These are phyloP conservation scores for Hyposoter dolosus DNA, from an alignment of 2,888 invertebrate genomes.

Conservation along the genomic window DNA sequence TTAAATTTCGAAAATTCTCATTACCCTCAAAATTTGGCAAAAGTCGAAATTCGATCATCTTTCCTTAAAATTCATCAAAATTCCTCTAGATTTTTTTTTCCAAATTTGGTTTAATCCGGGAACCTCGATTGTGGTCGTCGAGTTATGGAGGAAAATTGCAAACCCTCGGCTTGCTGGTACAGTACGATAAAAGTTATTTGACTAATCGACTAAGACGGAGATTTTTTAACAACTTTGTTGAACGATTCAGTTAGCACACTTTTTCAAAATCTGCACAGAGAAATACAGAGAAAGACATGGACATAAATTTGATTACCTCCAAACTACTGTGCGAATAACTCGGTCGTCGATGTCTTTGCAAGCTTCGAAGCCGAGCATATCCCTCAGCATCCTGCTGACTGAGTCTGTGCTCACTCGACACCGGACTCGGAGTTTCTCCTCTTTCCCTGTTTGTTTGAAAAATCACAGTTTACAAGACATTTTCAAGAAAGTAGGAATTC, in stretches of 20 bases:
- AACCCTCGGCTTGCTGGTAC: too few relatives aligned
- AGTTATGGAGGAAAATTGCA: too few relatives aligned
- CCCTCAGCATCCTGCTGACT: conserved; percentile 92
- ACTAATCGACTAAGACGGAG: not conserved
- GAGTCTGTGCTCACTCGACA: conserved; percentile 93
- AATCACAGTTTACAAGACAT: not conserved
- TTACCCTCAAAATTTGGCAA: not conserved
- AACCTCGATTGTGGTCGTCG: too few relatives aligned
- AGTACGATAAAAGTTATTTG: too few relatives aligned
- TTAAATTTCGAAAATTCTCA: not conserved
- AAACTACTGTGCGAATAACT: conserved; percentile 87
- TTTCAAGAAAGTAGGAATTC: not conserved
- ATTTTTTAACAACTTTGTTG: not conserved
- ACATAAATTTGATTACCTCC: conserved; percentile 74
- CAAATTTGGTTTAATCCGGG: too few relatives aligned
- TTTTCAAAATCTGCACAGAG: too few relatives aligned
- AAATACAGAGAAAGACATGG: not conserved
- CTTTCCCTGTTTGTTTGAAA: conserved; percentile 87
- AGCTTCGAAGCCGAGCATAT: conserved; percentile 90
- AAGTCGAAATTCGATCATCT: not conserved
- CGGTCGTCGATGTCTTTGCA: conserved; percentile 89
- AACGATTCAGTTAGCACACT: not conserved
- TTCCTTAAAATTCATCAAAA: too few relatives aligned
- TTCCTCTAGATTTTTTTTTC: too few relatives aligned
- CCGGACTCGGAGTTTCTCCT: conserved; percentile 93